Base-by-base conservation (phyloP, 1,140 invertebrate species). In the Drosophila funebris region DNA sequence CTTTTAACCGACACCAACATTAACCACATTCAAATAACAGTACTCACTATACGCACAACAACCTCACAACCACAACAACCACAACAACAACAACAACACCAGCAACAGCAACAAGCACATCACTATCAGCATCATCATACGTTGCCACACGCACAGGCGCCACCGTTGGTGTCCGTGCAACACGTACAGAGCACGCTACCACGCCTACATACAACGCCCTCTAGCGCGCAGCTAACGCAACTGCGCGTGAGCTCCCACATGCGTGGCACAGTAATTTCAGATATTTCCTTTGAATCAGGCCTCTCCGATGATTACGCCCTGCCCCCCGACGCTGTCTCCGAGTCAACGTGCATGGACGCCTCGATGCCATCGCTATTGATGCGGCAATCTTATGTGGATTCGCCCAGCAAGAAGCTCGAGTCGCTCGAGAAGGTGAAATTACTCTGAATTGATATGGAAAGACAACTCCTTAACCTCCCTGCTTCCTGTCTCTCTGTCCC, bases 221-320 rank as follows among this genome's bases (percentile, higher is more conserved):
- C 52, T 36, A 60, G 60, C 70, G 60, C 83, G 67, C 76, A 58
- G 77, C 66, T 46, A 33, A 61, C 72, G 64, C 84, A 84, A 73
- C 73, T 79, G 66, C 71, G 63, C 69, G 54, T 70, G 44, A 80
- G 77, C 64, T 56, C 71, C 76, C 77, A 81, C 81, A 90, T 89
- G 73, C 90, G 90, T 88, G 89, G 82, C 84, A 90, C 87, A 92
- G 90, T 91, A 92, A 92, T 93, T 93, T 89, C 93, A 97, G 96
- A 97, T 93, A 96, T 96, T 74, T 98, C 97, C 56, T 95, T 97
- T 92, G 96, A 97, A 92, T 98, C 97, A 39, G 97, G 97, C 60
- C 94, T 97, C 92, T 98, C 97, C 14, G 97, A 98, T 91, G 98
- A 99, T 93, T 99, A 99, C 92, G 97, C 97, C 18, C 96, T 98